Conservation (phyloP, 2,113 vertebrate genomes). For the Dermatemys mawii region DNA sequence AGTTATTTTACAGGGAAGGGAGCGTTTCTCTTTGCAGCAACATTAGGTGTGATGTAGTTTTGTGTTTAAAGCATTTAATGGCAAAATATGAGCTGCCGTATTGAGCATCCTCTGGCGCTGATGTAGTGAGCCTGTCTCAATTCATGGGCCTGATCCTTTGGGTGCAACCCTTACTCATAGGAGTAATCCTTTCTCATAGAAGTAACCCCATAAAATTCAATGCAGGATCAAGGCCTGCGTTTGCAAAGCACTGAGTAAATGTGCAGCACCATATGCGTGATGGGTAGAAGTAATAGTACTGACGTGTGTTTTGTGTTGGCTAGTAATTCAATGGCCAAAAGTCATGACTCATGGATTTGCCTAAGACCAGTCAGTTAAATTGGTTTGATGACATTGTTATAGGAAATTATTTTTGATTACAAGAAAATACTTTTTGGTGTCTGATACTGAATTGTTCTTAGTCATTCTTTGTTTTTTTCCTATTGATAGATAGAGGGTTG, state of each 20-base stretch:
- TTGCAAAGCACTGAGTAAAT: fast-evolving
- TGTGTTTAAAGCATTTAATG: background rate
- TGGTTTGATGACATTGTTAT: background rate
- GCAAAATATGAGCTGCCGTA: background rate
- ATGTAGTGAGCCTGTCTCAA: background rate
- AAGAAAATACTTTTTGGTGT: background rate
- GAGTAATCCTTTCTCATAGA: background rate
- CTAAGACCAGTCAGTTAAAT: background rate
- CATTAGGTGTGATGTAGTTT: background rate
- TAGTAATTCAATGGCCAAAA: fast-evolving
- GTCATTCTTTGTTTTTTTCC: background rate
- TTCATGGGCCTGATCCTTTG: background rate
- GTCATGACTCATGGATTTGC: fast-evolving
- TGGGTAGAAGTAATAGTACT: background rate
- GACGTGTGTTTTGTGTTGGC: background rate
- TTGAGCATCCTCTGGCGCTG: background rate
- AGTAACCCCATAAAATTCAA: background rate
- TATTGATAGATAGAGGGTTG: background rate
- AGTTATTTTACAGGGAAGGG: background rate
- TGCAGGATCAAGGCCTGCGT: background rate
- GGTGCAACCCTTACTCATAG: background rate
- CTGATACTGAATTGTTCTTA: background rate
- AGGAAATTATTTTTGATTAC: fast-evolving
- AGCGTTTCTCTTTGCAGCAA: constrained; percentile 10
- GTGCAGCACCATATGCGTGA: fast-evolving